Evolutionary conservation across 2,797 vertebrate genomes (phyloP).

Genomic region (Muraenolepis orangiensis): DNA sequence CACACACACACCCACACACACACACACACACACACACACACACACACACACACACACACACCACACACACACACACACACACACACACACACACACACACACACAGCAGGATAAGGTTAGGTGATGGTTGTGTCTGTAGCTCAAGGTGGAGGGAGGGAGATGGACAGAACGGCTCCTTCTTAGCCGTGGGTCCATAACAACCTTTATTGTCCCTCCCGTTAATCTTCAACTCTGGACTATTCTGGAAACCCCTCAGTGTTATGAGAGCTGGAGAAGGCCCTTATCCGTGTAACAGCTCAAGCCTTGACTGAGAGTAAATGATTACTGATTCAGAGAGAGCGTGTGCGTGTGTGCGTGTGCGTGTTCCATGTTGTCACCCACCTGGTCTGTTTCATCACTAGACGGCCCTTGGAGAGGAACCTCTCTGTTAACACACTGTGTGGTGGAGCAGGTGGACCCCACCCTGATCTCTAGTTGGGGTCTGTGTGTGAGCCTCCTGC

Average conservation of each 20-base stretch:
- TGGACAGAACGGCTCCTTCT: neutral
- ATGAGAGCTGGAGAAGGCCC: neutral
- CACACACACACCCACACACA: constrained; percentile 1
- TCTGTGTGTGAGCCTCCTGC: neutral
- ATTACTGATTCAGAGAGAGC: too few species aligned
- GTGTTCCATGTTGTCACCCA: too few species aligned
- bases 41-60: constrained; percentile 5
- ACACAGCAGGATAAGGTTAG: too few species aligned
- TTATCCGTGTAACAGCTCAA: neutral
- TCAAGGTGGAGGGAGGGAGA: neutral
- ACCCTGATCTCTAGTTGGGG: too few species aligned
- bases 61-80: constrained; percentile 4
- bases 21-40: constrained; percentile 10
- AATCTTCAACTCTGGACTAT: neutral
- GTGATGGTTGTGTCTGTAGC: neutral
- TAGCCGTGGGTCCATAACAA: neutral
- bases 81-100: constrained; percentile 2
- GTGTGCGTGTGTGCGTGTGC: too few species aligned
- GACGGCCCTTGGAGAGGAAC: too few species aligned
- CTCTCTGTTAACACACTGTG: too few species aligned
- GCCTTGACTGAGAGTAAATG: neutral
- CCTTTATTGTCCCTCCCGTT: constrained; percentile 3
- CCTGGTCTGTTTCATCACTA: too few species aligned
- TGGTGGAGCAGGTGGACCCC: too few species aligned
- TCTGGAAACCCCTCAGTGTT: neutral